Base-by-base conservation (phyloP, 2,888 invertebrate species). In the Lasioglossum zephyrum region DNA sequence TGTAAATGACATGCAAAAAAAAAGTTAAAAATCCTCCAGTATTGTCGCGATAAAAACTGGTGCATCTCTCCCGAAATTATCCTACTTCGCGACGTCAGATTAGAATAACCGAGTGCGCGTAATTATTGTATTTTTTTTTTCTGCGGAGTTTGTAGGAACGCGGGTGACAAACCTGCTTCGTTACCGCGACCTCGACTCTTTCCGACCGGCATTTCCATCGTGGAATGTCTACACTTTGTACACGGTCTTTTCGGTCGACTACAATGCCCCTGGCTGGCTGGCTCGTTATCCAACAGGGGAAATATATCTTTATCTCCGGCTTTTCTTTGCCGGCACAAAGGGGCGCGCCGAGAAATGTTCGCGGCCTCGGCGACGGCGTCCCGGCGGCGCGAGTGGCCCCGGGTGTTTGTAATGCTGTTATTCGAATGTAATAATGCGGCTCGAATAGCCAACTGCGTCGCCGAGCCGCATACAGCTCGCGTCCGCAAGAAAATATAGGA, bases 271-370 rank as follows among this genome's bases (percentile, higher is more conserved):
- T 49, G 86, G 73, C 85, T 78, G 81, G 82, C 77, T 76, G 75
- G 73, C 81, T 86, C 85, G 85, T 86, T 86, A 86, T 79, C 86
- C 80, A 60, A 18, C 77, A 41, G 63, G 75, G 75, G 78, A 69
- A 85, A 85, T 85, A 85, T 81, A 72, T 86, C 86, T 86, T 85
- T 86, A 81, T 85, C 78, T 85, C 86, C 76, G 49, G 60, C 53
- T 69, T 85, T 86, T 86, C 85, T 86, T 80, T 75, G 60, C 66
- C 49, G 22, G 26, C n/a, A 81, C 80, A 85, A 85, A 85, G 81
- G 73, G 75, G 49, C 44, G 13, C 18, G 74, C 31, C 66, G 60
- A 78, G 82, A 82, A 74, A 82, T 70, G 73, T 69, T 47, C 60
- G 16, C 72, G 72, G 49, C 2, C 39, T 16, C 47, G 49, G 16